A percentile compares a stretch with the other conserved stretches of the same genome.
Evolutionary conservation across 2,113 vertebrate genomes (phyloP).

Genomic region (Labrus mixtus): DNA sequence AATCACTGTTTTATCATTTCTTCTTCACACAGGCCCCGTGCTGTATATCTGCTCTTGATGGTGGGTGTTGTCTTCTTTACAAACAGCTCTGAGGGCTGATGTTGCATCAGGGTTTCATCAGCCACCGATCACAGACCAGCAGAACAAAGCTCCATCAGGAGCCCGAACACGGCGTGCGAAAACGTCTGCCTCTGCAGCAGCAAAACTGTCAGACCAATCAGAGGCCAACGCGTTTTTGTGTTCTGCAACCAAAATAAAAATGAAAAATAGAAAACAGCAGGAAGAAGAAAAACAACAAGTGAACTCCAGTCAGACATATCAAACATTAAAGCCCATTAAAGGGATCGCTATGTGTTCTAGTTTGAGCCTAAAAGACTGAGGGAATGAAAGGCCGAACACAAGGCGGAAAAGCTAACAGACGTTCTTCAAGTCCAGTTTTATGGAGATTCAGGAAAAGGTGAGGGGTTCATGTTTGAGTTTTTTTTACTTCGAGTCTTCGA

Average conservation of each 20-base stretch:
- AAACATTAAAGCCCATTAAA: constrained; percentile 40
- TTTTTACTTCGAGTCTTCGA: too few species aligned
- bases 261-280: not conserved
- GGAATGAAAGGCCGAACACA: not conserved
- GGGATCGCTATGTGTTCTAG: not conserved
- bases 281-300: not conserved
- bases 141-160: constrained; percentile 44
- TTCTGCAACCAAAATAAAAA: constrained; percentile 2
- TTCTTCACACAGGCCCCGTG: not conserved
- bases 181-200: constrained; percentile 36
- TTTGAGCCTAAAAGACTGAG: not conserved
- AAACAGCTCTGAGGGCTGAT: constrained; percentile 41
- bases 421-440: too few species aligned
- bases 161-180: constrained; percentile 17
- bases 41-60: not conserved
- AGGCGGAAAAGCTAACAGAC: too few species aligned
- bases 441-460: too few species aligned
- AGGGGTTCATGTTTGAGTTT: too few species aligned
- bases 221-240: constrained; percentile 20
- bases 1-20: not conserved
- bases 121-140: constrained; percentile 47
- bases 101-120: constrained; percentile 69
- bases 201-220: constrained; percentile 35
- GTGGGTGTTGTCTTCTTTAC: constrained; percentile 20
- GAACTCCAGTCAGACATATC: not conserved